Evolutionary conservation across 1,140 invertebrate genomes (phyloP).

Genomic region (Spodoptera litura): DNA sequence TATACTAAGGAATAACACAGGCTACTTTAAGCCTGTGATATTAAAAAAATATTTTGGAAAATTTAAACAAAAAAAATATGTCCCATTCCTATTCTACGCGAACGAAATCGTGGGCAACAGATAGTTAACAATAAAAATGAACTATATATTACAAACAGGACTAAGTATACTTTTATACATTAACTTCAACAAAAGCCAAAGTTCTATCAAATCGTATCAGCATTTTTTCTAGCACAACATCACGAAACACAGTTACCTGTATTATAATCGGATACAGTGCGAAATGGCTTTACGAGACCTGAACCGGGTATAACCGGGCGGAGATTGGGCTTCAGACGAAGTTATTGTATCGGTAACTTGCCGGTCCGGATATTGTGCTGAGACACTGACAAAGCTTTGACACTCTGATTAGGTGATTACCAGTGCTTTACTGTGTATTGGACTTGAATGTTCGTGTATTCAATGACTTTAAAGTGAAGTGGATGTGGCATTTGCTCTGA

Average conservation of each 20-base stretch:
- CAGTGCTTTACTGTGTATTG: neutral
- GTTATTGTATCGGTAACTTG: constrained; percentile 52
- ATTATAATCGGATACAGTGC: constrained; percentile 43
- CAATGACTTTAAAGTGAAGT: neutral
- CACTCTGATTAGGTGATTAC: constrained; percentile 35
- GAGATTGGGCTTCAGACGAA: constrained; percentile 38
- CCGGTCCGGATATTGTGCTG: constrained; percentile 45
- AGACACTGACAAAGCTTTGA: constrained; percentile 45
- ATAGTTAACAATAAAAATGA: too few species aligned
- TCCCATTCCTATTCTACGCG: too few species aligned
- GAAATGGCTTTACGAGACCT: constrained; percentile 23
- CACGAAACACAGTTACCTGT: constrained; percentile 13
- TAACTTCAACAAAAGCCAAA: too few species aligned
- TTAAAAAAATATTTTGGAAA: too few species aligned
- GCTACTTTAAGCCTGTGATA: too few species aligned
- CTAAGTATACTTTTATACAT: too few species aligned
- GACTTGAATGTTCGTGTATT: neutral
- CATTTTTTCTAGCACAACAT: too few species aligned
- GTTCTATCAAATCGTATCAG: too few species aligned
- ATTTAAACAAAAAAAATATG: too few species aligned
- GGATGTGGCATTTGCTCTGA: neutral
- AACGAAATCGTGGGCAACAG: too few species aligned
- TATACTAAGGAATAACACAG: too few species aligned
- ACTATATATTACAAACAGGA: too few species aligned
- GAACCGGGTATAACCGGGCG: constrained; percentile 35